These are phyloP conservation scores for Lordiphosa fenestrarum DNA, from an alignment of 2,888 invertebrate genomes.

Conservation along the genomic window DNA sequence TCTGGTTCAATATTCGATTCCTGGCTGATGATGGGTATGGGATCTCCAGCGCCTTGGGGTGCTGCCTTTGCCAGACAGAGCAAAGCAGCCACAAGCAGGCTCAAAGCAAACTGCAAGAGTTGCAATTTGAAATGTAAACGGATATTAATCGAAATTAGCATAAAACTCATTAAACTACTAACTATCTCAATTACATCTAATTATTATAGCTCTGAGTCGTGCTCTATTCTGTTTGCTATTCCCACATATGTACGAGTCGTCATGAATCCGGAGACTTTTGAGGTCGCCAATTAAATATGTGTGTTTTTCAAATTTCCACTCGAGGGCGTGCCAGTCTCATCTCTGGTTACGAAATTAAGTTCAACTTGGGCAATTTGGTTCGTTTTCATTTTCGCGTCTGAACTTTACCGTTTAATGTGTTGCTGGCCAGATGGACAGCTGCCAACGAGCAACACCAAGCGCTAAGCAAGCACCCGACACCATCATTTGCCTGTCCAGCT, in stretches of 20 bases:
- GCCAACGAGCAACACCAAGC: conserved; percentile 15
- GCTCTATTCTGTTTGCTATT: conserved; percentile 29
- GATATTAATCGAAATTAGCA: conserved; percentile 42
- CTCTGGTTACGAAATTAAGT: conserved; percentile 3
- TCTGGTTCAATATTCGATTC: conserved; percentile 87
- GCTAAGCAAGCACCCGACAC: too few relatives aligned
- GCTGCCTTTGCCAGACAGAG: conserved; percentile 80
- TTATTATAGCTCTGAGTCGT: conserved; percentile 15
- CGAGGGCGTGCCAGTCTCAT: conserved; percentile 13
- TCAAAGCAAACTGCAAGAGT: conserved; percentile 69
- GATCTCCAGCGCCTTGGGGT: conserved; percentile 83
- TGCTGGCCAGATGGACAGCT: conserved; percentile 51
- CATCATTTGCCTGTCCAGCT: conserved; percentile 39
- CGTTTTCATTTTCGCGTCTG: conserved; percentile 28
- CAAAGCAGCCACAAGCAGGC: conserved; percentile 68
- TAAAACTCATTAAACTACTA: conserved; percentile 35
- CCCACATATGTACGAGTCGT: conserved; percentile 18
- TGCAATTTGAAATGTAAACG: conserved; percentile 19
- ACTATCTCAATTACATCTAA: conserved; percentile 20
- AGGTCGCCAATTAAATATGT: conserved; percentile 50
- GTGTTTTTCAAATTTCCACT: conserved; percentile 40
- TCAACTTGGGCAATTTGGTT: conserved; percentile 44
- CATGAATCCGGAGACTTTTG: neutral
- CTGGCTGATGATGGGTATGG: conserved; percentile 86
- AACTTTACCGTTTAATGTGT: conserved; percentile 21